Base-by-base conservation (phyloP, 2,888 invertebrate genomes). In the Ischnura elegans region DNA sequence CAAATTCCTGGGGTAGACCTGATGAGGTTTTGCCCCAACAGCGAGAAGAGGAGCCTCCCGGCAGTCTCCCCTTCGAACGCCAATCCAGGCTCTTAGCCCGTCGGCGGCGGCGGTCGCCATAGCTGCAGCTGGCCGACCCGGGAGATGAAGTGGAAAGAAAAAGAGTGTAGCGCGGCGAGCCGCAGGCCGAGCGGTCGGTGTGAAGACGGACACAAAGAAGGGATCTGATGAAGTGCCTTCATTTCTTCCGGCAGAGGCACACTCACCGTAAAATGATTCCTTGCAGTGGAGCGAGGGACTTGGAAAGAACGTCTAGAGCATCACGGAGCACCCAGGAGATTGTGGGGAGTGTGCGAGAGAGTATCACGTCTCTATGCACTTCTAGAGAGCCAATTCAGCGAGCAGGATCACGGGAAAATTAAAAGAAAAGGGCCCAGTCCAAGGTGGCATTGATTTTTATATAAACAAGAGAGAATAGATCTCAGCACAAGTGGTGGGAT, bases 211-310 rank as follows among this genome's bases (percentile, higher is more conserved):
- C 29, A 76, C 76, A 76, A 76, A 76, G 76, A 76, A 29, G 76
- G 16, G 76, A 76, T 36, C 76, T 76, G 76, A 76, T 76, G 76
- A 76, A 76, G 76, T 76, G 76, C 76, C 76, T 76, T 76, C 76
- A 76, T 76, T 76, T 76, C 76, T 13, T 36, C 4, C 29, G 36
- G 25, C 76, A 36, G 8, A 36, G 13, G 76, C 36, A 36, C 61
- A 21, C 13, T 6, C 36, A 13, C 29, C 36, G 8, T 13, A 76
- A 76, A 76, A 76, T 76, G 76, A 76, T 36, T 76, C 36, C 36
- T 25, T 76, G 10, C 76, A 0, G 2, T 36, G 76, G 0, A 29
- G 36, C 6, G 25, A 8, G 36, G 36, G 76, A 29, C 8, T 1
- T 13, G 13, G 13, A 76, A 36, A 36, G n/a, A 3, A 13, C 10